Conservation (phyloP, 2,888 invertebrate genomes). For the Pegoplata infirma region DNA sequence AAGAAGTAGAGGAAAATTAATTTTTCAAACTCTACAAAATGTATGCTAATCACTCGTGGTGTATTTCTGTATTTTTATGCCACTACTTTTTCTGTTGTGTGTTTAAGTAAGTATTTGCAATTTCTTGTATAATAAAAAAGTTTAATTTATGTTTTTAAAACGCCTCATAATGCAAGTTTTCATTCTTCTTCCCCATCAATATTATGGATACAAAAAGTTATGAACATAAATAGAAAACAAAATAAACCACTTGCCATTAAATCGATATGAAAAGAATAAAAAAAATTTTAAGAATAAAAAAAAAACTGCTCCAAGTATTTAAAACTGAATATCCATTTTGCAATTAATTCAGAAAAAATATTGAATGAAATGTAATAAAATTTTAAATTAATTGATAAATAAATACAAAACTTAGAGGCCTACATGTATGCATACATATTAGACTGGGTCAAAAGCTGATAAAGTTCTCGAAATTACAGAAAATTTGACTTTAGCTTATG, state of each 20-base stretch:
- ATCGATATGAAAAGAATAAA: conserved; percentile 14
- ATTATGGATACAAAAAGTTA: too few relatives aligned
- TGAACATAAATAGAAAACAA: conserved; percentile 45
- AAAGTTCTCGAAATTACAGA: too few relatives aligned
- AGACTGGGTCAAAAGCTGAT: too few relatives aligned
- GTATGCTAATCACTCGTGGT: conserved; percentile 53
- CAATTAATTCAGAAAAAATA: conserved; percentile 46
- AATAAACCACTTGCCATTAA: conserved; percentile 59
- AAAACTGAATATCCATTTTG: conserved; percentile 37
- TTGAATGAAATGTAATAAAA: conserved; percentile 63
- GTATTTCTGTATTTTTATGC: conserved; percentile 16
- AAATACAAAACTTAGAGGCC: conserved; percentile 3
- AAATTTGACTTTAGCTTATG: too few relatives aligned
- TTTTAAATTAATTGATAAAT: conserved; percentile 57
- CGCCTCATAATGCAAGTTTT: conserved; percentile 54
- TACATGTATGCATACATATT: too few relatives aligned
- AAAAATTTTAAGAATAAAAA: not conserved
- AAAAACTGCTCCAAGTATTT: not conserved
- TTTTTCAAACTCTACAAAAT: conserved; percentile 10
- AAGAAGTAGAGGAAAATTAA: not conserved
- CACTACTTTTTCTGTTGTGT: conserved; percentile 4
- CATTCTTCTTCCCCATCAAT: not conserved
- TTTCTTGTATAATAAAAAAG: conserved; percentile 41
- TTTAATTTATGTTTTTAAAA: conserved; percentile 59
- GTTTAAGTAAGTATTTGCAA: conserved; percentile 33